Evolutionary conservation across 2,113 vertebrate genomes (phyloP).

Genomic region (Nesogale talazaci): DNA sequence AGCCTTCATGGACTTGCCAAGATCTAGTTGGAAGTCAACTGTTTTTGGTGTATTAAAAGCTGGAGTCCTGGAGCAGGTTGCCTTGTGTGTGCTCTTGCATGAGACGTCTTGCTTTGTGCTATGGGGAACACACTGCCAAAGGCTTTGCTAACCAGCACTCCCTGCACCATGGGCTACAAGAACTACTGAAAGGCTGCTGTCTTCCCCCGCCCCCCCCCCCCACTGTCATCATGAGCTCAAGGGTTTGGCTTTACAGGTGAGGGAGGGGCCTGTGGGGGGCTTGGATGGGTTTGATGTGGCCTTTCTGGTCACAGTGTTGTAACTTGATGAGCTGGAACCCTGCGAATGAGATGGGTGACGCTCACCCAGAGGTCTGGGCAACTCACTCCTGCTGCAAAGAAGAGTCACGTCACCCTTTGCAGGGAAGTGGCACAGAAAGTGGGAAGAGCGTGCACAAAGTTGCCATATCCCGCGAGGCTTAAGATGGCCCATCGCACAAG

Average conservation of each 20-base stretch:
- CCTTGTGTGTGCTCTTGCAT: background rate
- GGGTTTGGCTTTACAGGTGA: background rate
- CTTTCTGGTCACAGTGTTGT: no score
- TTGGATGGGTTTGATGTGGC: no score
- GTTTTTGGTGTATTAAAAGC: background rate
- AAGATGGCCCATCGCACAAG: no score
- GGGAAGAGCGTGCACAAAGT: no score
- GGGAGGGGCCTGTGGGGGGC: background rate
- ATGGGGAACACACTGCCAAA: background rate
- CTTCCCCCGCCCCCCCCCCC: no score
- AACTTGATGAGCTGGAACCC: no score
- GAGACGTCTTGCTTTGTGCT: background rate
- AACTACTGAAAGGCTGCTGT: background rate
- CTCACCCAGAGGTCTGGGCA: no score
- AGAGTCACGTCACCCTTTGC: no score
- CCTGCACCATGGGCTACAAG: background rate
- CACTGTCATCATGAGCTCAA: background rate
- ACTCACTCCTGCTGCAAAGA: no score
- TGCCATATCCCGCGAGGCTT: no score
- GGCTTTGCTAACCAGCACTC: background rate
- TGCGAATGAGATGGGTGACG: no score
- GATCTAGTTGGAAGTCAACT: constrained; percentile 30
- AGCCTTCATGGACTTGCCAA: background rate
- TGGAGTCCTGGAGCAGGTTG: background rate
- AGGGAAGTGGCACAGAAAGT: no score